Conservation (phyloP, 2,113 vertebrate species). For the Perca fluviatilis region DNA sequence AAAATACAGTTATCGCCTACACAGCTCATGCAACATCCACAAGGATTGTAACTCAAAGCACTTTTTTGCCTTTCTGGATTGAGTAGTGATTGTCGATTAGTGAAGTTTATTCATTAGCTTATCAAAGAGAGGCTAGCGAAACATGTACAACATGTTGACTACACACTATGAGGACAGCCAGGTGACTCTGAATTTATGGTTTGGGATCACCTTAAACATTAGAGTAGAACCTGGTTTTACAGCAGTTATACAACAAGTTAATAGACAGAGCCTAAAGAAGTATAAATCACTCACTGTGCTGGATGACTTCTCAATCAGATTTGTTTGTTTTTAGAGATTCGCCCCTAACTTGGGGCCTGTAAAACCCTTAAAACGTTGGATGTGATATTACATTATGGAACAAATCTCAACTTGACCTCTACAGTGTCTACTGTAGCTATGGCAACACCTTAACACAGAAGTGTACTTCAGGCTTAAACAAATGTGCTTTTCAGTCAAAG, state of each 20-base stretch:
- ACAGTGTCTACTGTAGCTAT: not conserved
- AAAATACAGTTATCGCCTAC: not conserved
- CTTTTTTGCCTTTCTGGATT: not conserved
- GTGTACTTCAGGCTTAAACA: not conserved
- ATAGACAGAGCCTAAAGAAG: not conserved
- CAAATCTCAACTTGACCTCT: not conserved
- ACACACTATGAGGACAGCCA: not conserved
- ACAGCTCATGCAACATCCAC: not conserved
- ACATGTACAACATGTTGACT: not conserved
- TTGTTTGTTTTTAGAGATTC: not conserved
- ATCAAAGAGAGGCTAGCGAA: not conserved
- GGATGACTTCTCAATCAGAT: too few relatives aligned
- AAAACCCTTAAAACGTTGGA: not conserved
- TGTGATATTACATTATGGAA: not conserved
- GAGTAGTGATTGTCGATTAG: not conserved
- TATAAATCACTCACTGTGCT: not conserved
- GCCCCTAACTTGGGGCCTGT: not conserved
- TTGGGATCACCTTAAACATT: conserved; percentile 11
- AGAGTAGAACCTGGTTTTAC: conserved; percentile 18
- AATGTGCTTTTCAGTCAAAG: not conserved
- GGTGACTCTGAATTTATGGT: not conserved
- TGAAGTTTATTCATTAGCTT: not conserved
- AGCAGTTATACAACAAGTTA: not conserved
- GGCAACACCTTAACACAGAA: not conserved
- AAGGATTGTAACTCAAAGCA: not conserved